A percentile compares a stretch with the other conserved stretches of the same genome.
Evolutionary conservation across 1,140 invertebrate genomes (phyloP).

Genomic region (Euura saliciscinereae): DNA sequence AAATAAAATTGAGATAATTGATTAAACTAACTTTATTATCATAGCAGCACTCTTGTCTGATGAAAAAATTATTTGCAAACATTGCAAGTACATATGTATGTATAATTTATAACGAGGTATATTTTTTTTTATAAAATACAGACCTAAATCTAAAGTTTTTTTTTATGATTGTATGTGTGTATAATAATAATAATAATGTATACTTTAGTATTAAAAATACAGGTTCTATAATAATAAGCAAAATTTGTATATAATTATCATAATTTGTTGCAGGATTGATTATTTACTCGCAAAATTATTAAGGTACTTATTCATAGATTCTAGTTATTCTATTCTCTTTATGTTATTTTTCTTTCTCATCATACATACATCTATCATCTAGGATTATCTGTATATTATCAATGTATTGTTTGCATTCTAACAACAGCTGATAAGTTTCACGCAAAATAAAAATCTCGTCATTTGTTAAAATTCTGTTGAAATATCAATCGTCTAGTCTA

Average conservation of each 20-base stretch:
- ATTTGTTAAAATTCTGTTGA: too few relatives aligned
- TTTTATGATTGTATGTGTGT: not conserved
- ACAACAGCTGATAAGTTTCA: too few relatives aligned
- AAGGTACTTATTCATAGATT: not conserved
- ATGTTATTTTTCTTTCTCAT: not conserved
- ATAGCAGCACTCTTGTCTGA: not conserved
- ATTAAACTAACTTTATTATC: not conserved
- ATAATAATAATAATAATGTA: too few relatives aligned
- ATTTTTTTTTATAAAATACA: not conserved
- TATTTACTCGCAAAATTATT: not conserved
- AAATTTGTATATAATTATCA: constrained; percentile 13
- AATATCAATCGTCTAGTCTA: too few relatives aligned
- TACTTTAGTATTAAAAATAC: constrained; percentile 19
- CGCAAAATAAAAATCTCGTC: too few relatives aligned
- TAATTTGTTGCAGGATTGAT: not conserved
- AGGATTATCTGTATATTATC: too few relatives aligned
- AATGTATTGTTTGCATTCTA: too few relatives aligned
- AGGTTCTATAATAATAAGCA: not conserved
- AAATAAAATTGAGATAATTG: too few relatives aligned
- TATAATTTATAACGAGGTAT: too few relatives aligned
- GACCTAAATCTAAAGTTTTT: not conserved
- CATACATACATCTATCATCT: too few relatives aligned
- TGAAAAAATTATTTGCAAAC: not conserved
- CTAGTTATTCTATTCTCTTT: not conserved
- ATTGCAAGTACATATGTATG: not conserved